Evolutionary conservation across 2,113 vertebrate genomes (phyloP), one percentile per base, ranked within the genome.

Genomic region (Pachypanchax playfairii): DNA sequence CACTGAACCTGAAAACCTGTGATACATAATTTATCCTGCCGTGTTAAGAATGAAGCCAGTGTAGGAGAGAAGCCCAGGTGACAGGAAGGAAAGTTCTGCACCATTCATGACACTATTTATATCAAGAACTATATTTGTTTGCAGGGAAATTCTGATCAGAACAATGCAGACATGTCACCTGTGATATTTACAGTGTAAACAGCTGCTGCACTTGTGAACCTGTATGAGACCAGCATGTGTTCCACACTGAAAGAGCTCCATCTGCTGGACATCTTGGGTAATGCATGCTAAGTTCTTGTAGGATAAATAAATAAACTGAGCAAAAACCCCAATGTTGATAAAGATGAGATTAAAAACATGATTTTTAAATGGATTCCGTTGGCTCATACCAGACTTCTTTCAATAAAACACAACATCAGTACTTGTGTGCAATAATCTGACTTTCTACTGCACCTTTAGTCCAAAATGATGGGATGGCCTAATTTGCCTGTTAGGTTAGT

Each of bases 261-360:
- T 79, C 91, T 92, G 82, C 84, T 90, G 90, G 88, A 50, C 21
- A 26, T 13, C 53, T 6, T 26, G 1, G 57, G 43, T 53, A 85
- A 10, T 82, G 64, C 65, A 70, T 28, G 25, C 33, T 51, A 3
- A 17, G 9, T 44, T 55, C 26, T 1, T 50, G 22, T 29, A 8
- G 52, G 25, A 46, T 21, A 24, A 4, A 39, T 13, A 29, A 22
- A n/a, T n/a, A 0, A 24, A 20, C 6, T 35, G 6, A 61, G 17
- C 13, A 55, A 9, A 25, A 44, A n/a, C n/a, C 36, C 0, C 4
- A 56, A 4, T 14, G 14, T 13, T 17, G 14, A 39, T 6, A 17
- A 17, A 39, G 2, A 17, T 5, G 15, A 39, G 4, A n/a, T 3
- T 39, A n/a, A n/a, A 21, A 56, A 20, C 5, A 56, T 11, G 24